Percentiles rank a stretch among this genome's conserved stretches.
phyloP scores from a whole-genome alignment of 2,113 vertebrate species.

The Fregetta grallaria region DNA sequence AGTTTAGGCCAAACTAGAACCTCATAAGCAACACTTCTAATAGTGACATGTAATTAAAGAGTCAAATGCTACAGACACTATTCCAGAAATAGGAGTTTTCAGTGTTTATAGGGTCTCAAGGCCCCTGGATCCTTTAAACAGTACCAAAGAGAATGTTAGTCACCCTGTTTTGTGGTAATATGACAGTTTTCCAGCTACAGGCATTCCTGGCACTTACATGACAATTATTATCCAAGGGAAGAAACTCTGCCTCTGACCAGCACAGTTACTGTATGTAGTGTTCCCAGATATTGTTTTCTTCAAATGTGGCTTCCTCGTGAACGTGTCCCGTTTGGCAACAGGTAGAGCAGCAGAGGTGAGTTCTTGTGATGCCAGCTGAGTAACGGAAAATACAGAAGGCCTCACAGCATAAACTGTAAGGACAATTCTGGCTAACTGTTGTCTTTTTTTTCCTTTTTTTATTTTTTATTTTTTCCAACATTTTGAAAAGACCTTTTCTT shows the following conservation, averaged over 20 bases:
- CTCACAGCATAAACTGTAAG: background rate
- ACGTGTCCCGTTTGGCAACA: background rate
- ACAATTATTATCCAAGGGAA: background rate
- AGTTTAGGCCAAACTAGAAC: background rate
- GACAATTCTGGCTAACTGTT: background rate
- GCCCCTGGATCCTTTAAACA: background rate
- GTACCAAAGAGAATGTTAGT: background rate
- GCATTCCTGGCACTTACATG: background rate
- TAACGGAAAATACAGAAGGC: background rate
- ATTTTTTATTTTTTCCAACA: too few species aligned
- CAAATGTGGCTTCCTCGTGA: background rate
- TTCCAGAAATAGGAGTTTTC: background rate
- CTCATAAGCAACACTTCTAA: background rate
- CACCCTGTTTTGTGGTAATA: background rate
- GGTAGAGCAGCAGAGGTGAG: background rate
- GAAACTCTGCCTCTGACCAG: background rate
- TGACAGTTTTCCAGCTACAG: background rate
- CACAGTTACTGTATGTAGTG: constrained; percentile 11
- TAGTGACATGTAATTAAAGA: background rate
- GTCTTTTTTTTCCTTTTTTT: too few species aligned
- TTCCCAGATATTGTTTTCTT: constrained; percentile 48
- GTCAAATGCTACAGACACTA: background rate
- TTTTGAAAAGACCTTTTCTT: background rate
- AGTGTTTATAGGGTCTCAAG: background rate
- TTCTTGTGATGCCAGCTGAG: background rate